Evolutionary conservation across 2,113 vertebrate species (phyloP).

Genomic region (Phalacrocorax aristotelis): DNA sequence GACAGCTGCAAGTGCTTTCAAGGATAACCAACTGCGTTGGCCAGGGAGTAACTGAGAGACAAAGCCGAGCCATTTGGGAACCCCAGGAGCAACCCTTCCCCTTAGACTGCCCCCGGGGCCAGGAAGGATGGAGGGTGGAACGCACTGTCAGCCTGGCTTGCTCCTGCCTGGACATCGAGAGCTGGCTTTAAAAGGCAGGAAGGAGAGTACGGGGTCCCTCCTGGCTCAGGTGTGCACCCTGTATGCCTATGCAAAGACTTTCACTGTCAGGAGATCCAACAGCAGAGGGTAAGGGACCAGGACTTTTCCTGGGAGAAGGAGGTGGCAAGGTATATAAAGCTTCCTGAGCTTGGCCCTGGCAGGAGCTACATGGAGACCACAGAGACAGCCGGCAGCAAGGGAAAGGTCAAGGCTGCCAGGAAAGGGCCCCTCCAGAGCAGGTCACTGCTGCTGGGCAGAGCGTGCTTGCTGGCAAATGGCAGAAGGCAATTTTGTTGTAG

Average conservation of each 20-base stretch:
- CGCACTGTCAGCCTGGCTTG: fast-evolving
- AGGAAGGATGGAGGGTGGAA: background rate
- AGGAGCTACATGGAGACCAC: background rate
- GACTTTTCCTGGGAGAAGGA: background rate
- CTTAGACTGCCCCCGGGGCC: background rate
- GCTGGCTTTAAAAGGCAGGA: background rate
- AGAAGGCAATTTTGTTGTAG: background rate
- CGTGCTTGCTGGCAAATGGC: background rate
- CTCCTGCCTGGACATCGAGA: background rate
- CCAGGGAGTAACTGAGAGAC: background rate
- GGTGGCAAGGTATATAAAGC: background rate
- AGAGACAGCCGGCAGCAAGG: background rate
- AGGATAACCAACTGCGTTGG: background rate
- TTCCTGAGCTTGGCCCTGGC: background rate
- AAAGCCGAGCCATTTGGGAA: background rate
- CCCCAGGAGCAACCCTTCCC: background rate
- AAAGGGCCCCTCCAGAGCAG: background rate
- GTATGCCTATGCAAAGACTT: fast-evolving
- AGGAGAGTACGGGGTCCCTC: background rate
- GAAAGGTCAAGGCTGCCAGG: background rate
- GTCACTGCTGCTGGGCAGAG: background rate
- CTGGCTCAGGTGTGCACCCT: background rate
- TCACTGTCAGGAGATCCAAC: background rate
- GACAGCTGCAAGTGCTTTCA: background rate
- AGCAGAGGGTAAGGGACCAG: background rate